These are phyloP conservation scores for Lasioglossum marginatum DNA, from an alignment of 2,888 invertebrate genomes.

Conservation along the genomic window DNA sequence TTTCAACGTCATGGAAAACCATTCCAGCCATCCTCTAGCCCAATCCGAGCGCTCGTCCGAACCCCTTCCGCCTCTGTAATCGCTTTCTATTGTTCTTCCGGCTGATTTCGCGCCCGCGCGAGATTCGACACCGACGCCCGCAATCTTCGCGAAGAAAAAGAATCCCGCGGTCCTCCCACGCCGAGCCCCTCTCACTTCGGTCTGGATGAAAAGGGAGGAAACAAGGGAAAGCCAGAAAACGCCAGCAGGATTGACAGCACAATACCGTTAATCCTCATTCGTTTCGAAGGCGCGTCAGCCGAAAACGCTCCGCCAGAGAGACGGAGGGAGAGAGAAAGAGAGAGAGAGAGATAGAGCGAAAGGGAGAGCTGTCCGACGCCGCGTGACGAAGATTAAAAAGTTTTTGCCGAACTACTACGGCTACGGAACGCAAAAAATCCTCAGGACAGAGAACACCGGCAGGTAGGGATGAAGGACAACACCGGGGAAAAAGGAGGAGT, in stretches of 20 bases:
- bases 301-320: constrained; percentile 40
- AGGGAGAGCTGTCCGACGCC: constrained; percentile 20
- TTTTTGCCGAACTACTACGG: constrained; percentile 68
- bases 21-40: constrained; percentile 45
- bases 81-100: constrained; percentile 70
- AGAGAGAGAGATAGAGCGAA: neutral
- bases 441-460: constrained; percentile 13
- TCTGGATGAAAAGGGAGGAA: constrained; percentile 40
- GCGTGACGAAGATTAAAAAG: constrained; percentile 78
- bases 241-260: constrained; percentile 68
- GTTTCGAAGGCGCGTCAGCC: constrained; percentile 68
- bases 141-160: constrained; percentile 65
- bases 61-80: constrained; percentile 61
- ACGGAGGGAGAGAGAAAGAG: neutral
- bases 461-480: constrained; percentile 7
- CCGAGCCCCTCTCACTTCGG: neutral
- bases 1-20: neutral
- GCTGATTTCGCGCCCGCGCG: constrained; percentile 68
- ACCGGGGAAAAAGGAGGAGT: neutral
- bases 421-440: constrained; percentile 66
- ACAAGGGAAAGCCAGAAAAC: constrained; percentile 48
- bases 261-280: constrained; percentile 75
- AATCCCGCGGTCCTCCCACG: neutral
- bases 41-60: constrained; percentile 39
- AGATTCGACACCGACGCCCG: constrained; percentile 59